These are phyloP conservation scores for Mycogona germanica DNA, from an alignment of 2,888 invertebrate species.

Conservation along the genomic window DNA sequence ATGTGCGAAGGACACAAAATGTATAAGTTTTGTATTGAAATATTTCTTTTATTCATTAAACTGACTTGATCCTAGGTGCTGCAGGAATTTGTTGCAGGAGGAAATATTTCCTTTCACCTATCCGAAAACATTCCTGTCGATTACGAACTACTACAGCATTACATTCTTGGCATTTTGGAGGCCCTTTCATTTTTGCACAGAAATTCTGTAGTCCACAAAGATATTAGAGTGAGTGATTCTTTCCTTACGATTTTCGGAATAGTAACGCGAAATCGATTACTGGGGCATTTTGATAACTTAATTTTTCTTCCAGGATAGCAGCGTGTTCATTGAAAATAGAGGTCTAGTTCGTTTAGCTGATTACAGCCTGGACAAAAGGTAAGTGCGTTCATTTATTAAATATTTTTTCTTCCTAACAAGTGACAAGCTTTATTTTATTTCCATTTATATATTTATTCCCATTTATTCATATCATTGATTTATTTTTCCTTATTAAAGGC, in stretches of 20 bases:
- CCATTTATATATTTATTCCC: too few species aligned
- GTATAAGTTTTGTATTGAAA: constrained; percentile 7
- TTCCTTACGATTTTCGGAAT: background rate
- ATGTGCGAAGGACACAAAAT: background rate
- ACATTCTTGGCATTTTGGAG: constrained; percentile 57
- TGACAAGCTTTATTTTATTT: too few species aligned
- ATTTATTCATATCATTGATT: too few species aligned
- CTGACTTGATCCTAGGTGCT: constrained; percentile 27
- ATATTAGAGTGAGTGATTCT: constrained; percentile 42
- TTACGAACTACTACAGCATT: constrained; percentile 46
- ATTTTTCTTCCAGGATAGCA: constrained; percentile 24
- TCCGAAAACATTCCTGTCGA: constrained; percentile 42
- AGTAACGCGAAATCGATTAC: background rate
- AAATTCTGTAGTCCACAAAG: constrained; percentile 68
- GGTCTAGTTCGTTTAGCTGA: constrained; percentile 32
- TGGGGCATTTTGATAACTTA: background rate
- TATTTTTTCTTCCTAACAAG: too few species aligned
- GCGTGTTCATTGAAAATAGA: constrained; percentile 29
- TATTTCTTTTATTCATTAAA: constrained; percentile 6
- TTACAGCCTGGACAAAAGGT: constrained; percentile 54
- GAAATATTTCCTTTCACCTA: constrained; percentile 40
- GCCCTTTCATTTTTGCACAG: constrained; percentile 67
- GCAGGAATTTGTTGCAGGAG: constrained; percentile 38
- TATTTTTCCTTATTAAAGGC: constrained; percentile 2
- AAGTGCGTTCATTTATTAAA: constrained; percentile 45